Evolutionary conservation across 2,888 invertebrate species (phyloP).

Genomic region (Myathropa florea): DNA sequence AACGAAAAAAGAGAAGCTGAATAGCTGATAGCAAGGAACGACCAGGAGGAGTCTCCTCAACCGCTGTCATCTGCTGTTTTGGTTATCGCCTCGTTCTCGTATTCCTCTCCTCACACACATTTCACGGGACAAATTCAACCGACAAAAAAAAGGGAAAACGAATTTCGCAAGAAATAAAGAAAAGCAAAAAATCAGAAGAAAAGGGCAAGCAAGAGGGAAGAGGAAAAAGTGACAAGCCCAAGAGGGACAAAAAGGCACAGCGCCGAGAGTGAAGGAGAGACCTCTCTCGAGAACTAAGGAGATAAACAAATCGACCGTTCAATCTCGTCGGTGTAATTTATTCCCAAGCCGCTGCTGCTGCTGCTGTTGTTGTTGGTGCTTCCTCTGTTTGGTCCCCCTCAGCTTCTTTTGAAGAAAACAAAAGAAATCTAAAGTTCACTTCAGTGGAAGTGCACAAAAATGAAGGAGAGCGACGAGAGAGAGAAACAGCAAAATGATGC

Average conservation of each 20-base stretch:
- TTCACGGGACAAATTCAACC: conserved; percentile 55
- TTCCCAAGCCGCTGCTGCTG: conserved; percentile 60
- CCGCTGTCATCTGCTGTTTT: conserved; percentile 66
- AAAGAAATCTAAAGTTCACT: conserved; percentile 69
- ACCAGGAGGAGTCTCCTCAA: conserved; percentile 22
- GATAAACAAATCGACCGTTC: conserved; percentile 70
- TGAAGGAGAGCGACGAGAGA: not conserved
- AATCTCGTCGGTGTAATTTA: conserved; percentile 69
- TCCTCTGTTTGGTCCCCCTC: not conserved
- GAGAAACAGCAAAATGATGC: conserved; percentile 54
- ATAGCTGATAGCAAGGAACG: no score
- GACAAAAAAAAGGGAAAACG: not conserved
- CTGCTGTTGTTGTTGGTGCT: conserved; percentile 18
- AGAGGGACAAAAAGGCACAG: not conserved
- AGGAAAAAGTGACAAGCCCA: not conserved
- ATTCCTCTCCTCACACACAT: conserved; percentile 32
- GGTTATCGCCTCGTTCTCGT: conserved; percentile 40
- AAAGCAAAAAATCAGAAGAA: not conserved
- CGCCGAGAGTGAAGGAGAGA: conserved; percentile 4
- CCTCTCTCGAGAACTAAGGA: conserved; percentile 24
- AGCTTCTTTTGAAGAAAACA: conserved; percentile 40
- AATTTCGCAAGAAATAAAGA: conserved; percentile 19
- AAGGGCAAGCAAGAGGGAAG: not conserved
- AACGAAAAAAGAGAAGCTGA: not conserved
- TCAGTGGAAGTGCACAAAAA: conserved; percentile 1